Conservation (phyloP, 1,140 invertebrate species). For the Drosophila oshimai region DNA sequence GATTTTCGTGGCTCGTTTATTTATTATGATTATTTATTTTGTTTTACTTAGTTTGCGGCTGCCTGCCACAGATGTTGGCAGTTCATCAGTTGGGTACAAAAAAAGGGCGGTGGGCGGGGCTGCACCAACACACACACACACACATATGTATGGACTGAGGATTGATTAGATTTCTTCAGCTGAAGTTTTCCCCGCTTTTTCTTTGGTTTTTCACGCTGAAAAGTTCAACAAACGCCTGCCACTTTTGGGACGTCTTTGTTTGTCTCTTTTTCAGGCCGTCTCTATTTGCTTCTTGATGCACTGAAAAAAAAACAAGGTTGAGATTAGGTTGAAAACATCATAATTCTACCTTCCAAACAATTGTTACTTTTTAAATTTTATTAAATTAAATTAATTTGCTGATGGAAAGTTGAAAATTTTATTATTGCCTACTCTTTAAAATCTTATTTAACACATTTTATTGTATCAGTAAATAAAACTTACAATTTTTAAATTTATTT, state of each 20-base stretch:
- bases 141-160: slow-evolving; percentile 22
- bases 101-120: neutral
- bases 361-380: neutral
- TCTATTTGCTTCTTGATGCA: neutral
- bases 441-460: too few relatives aligned
- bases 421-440: too few relatives aligned
- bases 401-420: too few relatives aligned
- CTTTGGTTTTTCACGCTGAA: neutral
- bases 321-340: too few relatives aligned
- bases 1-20: slow-evolving; percentile 78
- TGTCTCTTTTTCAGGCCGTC: neutral
- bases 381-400: neutral
- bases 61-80: slow-evolving; percentile 58
- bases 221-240: slow-evolving; percentile 47
- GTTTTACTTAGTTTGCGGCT: slow-evolving; percentile 51
- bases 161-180: slow-evolving; percentile 68
- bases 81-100: slow-evolving; percentile 50
- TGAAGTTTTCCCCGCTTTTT: slow-evolving; percentile 24
- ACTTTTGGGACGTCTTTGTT: slow-evolving; percentile 47
- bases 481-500: too few relatives aligned
- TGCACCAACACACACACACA: slow-evolving; percentile 14
- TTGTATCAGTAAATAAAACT: too few relatives aligned
- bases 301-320: neutral
- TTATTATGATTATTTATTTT: slow-evolving; percentile 81
- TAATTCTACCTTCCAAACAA: too few relatives aligned